phyloP scores from a whole-genome alignment of 1,140 invertebrate genomes.

The Diprion similis region DNA sequence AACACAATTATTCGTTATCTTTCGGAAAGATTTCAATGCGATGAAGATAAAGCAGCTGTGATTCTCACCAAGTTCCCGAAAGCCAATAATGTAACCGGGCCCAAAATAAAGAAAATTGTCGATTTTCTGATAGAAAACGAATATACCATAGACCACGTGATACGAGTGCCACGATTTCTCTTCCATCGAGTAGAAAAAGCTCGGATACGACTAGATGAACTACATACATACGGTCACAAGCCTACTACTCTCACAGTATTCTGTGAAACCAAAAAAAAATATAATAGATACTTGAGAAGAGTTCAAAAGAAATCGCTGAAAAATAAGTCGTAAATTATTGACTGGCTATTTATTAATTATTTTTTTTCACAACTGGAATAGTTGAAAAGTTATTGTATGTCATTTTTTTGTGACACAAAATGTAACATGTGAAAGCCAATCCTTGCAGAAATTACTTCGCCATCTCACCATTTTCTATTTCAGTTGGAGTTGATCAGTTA shows the following conservation, averaged over 20 bases:
- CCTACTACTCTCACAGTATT: background rate
- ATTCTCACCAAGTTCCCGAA: background rate
- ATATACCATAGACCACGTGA: background rate
- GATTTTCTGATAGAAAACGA: conserved; percentile 3
- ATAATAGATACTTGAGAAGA: background rate
- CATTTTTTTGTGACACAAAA: too few species aligned
- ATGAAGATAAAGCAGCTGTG: background rate
- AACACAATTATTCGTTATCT: background rate
- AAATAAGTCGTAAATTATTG: too few species aligned
- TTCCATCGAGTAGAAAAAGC: background rate
- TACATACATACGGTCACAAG: background rate
- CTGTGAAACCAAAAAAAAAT: background rate
- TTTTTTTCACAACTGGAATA: too few species aligned
- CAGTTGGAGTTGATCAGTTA: too few species aligned
- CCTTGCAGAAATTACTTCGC: too few species aligned
- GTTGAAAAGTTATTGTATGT: too few species aligned
- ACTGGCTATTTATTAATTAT: too few species aligned
- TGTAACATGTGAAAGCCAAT: too few species aligned
- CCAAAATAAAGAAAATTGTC: background rate
- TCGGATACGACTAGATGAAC: background rate
- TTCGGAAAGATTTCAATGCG: background rate
- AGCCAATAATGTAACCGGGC: background rate
- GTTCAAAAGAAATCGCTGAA: too few species aligned
- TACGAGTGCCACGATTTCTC: background rate
- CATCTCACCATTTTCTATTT: too few species aligned